Base-by-base conservation (phyloP, 1,140 invertebrate species). In the Bombus sibiricus region DNA sequence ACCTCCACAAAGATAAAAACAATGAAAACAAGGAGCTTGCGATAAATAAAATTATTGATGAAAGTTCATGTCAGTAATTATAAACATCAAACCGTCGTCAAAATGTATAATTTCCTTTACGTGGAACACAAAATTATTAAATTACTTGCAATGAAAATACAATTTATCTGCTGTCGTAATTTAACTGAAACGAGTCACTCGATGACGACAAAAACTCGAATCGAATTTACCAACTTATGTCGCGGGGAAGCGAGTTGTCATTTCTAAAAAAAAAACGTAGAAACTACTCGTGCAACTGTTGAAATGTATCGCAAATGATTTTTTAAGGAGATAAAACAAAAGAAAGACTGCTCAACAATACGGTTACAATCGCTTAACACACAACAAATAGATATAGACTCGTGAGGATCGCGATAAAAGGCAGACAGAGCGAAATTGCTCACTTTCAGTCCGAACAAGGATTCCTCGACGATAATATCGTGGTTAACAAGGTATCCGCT, bases 361-460 rank as follows among this genome's bases (percentile, higher is more conserved):
- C 62, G 53, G 73, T 73, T 72, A 78, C 73, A 32, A 64, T 83
- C 34, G 18, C 22, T 79, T 18, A 13, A 18, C 73, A 28, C 62
- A 66, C 32, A 75, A 85, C n/a, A 87, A 87, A 53, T 53, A 53
- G 5, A 87, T 87, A 79, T 78, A 87, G 82, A 74, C 22, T 57
- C 28, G 28, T 34, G n/a, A 15, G 18, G 37, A 74, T 73, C 41
- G 25, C 32, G 47, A 76, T 32, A 62, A 43, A 41, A 53, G 28
- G 5, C 47, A 53, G 47, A n/a, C n/a, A 41, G 10, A 59, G 37
- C 75, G n/a, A 5, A 37, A 68, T 74, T 81, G 64, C 83, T 85
- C 64, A 85, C 86, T 85, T 77, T 4, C 25, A 62, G 47, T 47
- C n/a, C 28, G 4, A n/a, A 64, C n/a, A 12, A 15, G 43, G 5